Evolutionary conservation across 2,888 invertebrate genomes (phyloP), one percentile per base, ranked within the genome.

Genomic region (Rhabditoides inermis): DNA sequence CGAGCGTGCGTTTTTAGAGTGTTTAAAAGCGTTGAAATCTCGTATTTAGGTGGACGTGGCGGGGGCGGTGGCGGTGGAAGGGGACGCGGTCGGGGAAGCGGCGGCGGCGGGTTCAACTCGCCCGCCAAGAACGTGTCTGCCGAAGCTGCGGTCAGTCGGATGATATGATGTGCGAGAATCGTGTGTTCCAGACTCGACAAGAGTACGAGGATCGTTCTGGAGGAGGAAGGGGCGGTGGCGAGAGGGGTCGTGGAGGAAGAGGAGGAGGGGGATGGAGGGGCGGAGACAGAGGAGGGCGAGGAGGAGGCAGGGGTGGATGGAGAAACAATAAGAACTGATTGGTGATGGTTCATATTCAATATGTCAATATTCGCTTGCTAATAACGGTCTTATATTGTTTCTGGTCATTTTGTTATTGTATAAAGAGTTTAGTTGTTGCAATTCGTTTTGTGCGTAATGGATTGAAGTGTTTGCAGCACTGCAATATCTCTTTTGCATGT

Each of bases 41-140:
- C 30, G 6, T 45, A 45, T 45, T n/a, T 23, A 54, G 54, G 54
- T 49, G 55, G 58, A 35, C 44, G 45, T 77, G 45, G 52, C 26
- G 50, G 52, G 20, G 30, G 47, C 20, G 42, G 49, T 15, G 32
- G 49, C 18, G 45, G 47, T 28, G 36, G 52, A 39, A 20, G 53
- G 25, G 48, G 57, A 35, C 40, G 57, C 23, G 48, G 58, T 36
- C 46, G 55, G 32, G 57, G 55, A 28, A 37, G 53, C n/a, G n/a
- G n/a, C n/a, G n/a, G n/a, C n/a, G n/a, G n/a, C n/a, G n/a, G n/a
- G n/a, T n/a, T n/a, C n/a, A n/a, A n/a, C n/a, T n/a, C n/a, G n/a
- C n/a, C n/a, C n/a, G n/a, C n/a, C n/a, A n/a, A n/a, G n/a, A n/a
- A n/a, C n/a, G n/a, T n/a, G n/a, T n/a, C n/a, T n/a, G n/a, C n/a